Conservation (phyloP, 1,140 invertebrate genomes). For the Micrasema minimum region DNA sequence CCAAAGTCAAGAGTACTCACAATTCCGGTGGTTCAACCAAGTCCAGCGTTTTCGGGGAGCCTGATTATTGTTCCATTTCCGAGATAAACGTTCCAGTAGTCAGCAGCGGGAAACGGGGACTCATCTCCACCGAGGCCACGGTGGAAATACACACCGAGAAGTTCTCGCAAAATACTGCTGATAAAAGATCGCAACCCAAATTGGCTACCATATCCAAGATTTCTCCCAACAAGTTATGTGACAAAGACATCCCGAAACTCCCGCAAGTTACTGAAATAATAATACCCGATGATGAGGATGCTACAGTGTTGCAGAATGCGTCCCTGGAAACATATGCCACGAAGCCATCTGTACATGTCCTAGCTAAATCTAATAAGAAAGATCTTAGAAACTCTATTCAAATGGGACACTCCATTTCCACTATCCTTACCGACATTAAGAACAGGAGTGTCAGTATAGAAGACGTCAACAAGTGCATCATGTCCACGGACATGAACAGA, state of each 20-base stretch:
- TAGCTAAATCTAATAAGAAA: slow-evolving; percentile 56
- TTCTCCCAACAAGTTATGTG: slow-evolving; percentile 65
- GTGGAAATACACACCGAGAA: slow-evolving; percentile 65
- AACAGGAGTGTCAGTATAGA: slow-evolving; percentile 49
- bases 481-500: slow-evolving; percentile 36
- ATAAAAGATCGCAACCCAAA: slow-evolving; percentile 60
- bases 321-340: slow-evolving; percentile 59
- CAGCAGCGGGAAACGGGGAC: slow-evolving; percentile 64
- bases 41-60: slow-evolving; percentile 60
- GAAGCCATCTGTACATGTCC: slow-evolving; percentile 50
- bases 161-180: slow-evolving; percentile 60
- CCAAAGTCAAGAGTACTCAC: slow-evolving; percentile 61
- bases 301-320: slow-evolving; percentile 50
- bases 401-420: slow-evolving; percentile 71
- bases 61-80: slow-evolving; percentile 74
- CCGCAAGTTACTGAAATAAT: slow-evolving; percentile 73
- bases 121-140: slow-evolving; percentile 65
- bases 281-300: slow-evolving; percentile 70
- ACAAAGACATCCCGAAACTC: slow-evolving; percentile 70
- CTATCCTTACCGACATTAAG: slow-evolving; percentile 70
- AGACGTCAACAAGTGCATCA: slow-evolving; percentile 49
- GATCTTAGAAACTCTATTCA: slow-evolving; percentile 65
- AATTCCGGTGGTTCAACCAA: slow-evolving; percentile 54
- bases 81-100: slow-evolving; percentile 73
- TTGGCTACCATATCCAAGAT: slow-evolving; percentile 61